Evolutionary conservation across 2,797 vertebrate genomes (phyloP), one percentile per base, ranked within the genome.

Genomic region (Prunella strophiata): DNA sequence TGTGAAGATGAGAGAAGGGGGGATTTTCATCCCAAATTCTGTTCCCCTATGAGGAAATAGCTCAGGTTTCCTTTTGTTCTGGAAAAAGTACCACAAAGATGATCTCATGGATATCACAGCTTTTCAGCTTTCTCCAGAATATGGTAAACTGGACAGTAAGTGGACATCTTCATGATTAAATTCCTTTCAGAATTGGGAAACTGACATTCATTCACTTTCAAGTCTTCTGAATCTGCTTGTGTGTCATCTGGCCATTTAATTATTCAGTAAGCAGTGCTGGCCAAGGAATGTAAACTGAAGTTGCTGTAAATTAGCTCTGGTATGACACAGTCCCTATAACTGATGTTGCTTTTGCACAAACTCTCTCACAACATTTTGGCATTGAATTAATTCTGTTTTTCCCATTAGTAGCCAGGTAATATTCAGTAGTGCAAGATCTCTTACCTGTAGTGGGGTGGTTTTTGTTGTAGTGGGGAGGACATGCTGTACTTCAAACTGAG

Each of bases 131-230:
- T 73, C 76, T 84, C 57, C 7, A 92, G 42, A 86, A 85, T 26
- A 52, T 0, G 9, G 38, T 85, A 79, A 87, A 88, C 54, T 84
- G 73, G 82, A 63, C 50, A 87, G 79, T 34, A 90, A 67, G 73
- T 70, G 47, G 83, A 85, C 73, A 51, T 96, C 93, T 92, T 52
- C 47, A 8, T 85, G 3, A 81, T 74, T 84, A 68, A 93, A 89
- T 75, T 55, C 70, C 76, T 88, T 93, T 86, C 89, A 86, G 92
- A 93, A 88, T 4, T 85, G 80, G n/a, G 79, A 93, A 90, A 70
- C 68, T 65, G 88, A 84, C 94, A 88, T n/a, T 87, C 70, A 74
- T 85, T 94, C 68, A 70, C 38, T 82, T 87, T 85, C 66, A 70
- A 94, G 75, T n/a, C 18, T 91, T 76, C 66, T 77, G 43, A 94